These are phyloP conservation scores for Piaya cayana DNA, from an alignment of 2,113 vertebrate genomes.

Conservation along the genomic window DNA sequence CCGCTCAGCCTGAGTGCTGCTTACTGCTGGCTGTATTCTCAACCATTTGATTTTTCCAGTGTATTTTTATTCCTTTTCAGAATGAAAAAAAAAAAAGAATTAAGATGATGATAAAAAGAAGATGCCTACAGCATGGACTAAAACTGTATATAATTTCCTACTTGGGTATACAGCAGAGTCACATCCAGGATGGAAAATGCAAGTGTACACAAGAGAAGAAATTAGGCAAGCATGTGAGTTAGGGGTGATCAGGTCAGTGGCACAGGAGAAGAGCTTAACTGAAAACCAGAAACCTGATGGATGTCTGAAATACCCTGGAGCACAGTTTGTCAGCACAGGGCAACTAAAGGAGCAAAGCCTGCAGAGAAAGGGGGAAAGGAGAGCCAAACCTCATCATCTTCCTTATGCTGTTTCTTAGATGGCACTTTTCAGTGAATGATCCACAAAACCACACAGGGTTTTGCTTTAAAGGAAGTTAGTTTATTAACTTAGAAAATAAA, in stretches of 20 bases:
- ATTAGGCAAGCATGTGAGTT: neutral
- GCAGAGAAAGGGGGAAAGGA: neutral
- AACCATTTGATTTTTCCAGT: neutral
- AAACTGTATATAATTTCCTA: neutral
- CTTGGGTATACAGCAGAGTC: neutral
- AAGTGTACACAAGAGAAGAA: neutral
- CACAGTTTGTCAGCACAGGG: accelerated
- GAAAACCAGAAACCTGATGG: neutral
- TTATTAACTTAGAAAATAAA: neutral
- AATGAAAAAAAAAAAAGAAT: neutral
- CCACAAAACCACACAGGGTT: neutral
- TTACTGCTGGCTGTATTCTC: neutral
- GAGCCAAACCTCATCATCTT: neutral
- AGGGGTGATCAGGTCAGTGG: neutral
- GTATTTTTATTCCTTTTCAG: neutral
- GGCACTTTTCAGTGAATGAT: neutral
- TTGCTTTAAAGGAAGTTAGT: neutral
- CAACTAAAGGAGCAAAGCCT: neutral
- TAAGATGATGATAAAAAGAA: neutral
- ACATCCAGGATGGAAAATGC: neutral
- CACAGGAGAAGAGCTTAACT: neutral
- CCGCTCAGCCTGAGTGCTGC: no score
- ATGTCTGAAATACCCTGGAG: neutral
- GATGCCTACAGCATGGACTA: neutral
- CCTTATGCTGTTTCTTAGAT: accelerated